These are phyloP conservation scores for Anser brachyrhynchus DNA, from an alignment of 2,113 vertebrate genomes.

Conservation along the genomic window DNA sequence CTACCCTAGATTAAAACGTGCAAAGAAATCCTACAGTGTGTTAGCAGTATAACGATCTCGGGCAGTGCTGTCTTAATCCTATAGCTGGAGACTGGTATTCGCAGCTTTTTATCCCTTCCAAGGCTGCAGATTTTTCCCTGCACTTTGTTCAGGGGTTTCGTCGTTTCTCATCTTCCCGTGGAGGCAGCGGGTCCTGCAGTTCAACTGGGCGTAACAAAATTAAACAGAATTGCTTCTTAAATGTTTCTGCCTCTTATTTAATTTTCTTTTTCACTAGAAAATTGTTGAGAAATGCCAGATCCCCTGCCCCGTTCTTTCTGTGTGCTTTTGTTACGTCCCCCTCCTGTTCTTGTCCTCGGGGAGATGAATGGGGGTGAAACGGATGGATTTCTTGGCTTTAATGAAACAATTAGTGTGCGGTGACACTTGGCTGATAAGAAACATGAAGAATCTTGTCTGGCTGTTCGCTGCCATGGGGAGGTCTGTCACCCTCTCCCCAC, in stretches of 20 bases:
- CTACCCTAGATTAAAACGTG: neutral
- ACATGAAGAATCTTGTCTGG: neutral
- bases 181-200: neutral
- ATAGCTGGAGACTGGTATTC: neutral
- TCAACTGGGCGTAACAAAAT: neutral
- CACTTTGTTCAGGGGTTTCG: neutral
- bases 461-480: neutral
- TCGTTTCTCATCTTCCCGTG: fast-evolving
- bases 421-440: neutral
- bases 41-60: neutral
- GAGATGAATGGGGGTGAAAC: neutral
- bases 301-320: neutral
- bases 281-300: neutral
- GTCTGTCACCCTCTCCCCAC: neutral
- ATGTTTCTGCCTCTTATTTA: neutral
- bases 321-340: neutral
- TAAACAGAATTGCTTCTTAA: neutral
- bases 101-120: neutral
- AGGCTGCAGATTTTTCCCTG: neutral
- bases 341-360: neutral
- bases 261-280: neutral
- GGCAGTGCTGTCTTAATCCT: neutral
- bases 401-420: neutral
- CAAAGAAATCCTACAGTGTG: neutral
- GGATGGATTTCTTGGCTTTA: neutral